phyloP scores from a whole-genome alignment of 2,113 vertebrate species.

The Cranoglanis bouderius region DNA sequence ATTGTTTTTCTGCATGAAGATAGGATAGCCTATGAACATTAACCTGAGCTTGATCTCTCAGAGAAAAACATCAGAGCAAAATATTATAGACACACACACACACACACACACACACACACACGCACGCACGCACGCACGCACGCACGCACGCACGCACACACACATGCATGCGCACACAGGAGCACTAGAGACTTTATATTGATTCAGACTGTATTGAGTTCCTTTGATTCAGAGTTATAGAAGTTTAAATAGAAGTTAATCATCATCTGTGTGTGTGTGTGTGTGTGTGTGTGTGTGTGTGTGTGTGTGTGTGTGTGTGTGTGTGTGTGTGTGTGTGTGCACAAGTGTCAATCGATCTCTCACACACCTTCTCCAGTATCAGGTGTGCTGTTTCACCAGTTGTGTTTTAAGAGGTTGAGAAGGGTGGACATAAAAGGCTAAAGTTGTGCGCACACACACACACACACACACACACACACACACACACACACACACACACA shows the following conservation, averaged over 20 bases:
- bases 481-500: not conserved
- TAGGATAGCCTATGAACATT: constrained; percentile 64
- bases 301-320: constrained; percentile 5
- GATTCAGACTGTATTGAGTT: constrained; percentile 50
- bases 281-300: not conserved
- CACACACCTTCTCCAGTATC: constrained; percentile 30
- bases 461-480: not conserved
- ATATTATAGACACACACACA: constrained; percentile 40
- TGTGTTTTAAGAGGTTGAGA: constrained; percentile 32
- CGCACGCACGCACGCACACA: constrained; percentile 20
- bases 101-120: constrained; percentile 28
- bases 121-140: constrained; percentile 21
- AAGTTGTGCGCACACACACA: not conserved
- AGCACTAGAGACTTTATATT: constrained; percentile 40
- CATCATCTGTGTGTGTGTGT: constrained; percentile 38
- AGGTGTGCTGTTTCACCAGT: constrained; percentile 32
- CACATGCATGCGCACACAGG: constrained; percentile 16
- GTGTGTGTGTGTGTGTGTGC: not conserved
- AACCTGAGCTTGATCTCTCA: constrained; percentile 67
- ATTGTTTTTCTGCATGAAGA: constrained; percentile 72
- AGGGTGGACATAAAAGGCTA: constrained; percentile 6
- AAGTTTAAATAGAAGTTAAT: constrained; percentile 52
- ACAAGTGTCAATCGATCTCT: constrained; percentile 40
- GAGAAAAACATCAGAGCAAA: constrained; percentile 38
- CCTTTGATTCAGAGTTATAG: constrained; percentile 49